These are phyloP conservation scores for Nematopogon swammerdamellus DNA, from an alignment of 2,888 invertebrate species.

Conservation along the genomic window DNA sequence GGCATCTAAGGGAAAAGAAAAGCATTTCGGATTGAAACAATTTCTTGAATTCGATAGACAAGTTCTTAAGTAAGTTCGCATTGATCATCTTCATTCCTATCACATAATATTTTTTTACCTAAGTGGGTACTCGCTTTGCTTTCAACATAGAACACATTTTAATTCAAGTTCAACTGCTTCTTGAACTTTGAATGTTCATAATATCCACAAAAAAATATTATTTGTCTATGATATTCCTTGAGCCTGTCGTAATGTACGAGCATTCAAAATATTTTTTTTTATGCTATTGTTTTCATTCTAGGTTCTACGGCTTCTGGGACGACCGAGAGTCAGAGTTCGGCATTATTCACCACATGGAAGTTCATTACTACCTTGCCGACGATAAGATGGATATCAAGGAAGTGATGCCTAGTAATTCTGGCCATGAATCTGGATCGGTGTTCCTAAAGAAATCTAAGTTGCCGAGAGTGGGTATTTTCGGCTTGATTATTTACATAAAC, in stretches of 20 bases:
- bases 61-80: slow-evolving; percentile 36
- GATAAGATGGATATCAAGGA: slow-evolving; percentile 89
- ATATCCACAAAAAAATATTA: too few species aligned
- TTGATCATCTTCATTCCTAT: too few species aligned
- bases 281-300: slow-evolving; percentile 26
- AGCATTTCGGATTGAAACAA: slow-evolving; percentile 67
- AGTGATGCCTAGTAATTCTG: slow-evolving; percentile 64
- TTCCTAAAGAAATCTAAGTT: slow-evolving; percentile 74
- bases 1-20: slow-evolving; percentile 23
- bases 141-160: too few species aligned
- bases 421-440: slow-evolving; percentile 66
- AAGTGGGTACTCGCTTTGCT: too few species aligned
- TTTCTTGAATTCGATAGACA: slow-evolving; percentile 81
- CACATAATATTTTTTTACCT: too few species aligned
- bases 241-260: too few species aligned
- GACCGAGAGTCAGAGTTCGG: slow-evolving; percentile 77
- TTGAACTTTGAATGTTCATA: too few species aligned
- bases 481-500: too few species aligned
- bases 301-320: slow-evolving; percentile 90
- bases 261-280: too few species aligned
- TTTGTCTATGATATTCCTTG: too few species aligned
- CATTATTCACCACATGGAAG: slow-evolving; percentile 70
- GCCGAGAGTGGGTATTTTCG: slow-evolving; percentile 64
- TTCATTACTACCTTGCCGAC: slow-evolving; percentile 84
- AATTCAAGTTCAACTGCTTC: too few species aligned